phyloP scores from a whole-genome alignment of 2,797 vertebrate species.

The Coregonus suidteri region DNA sequence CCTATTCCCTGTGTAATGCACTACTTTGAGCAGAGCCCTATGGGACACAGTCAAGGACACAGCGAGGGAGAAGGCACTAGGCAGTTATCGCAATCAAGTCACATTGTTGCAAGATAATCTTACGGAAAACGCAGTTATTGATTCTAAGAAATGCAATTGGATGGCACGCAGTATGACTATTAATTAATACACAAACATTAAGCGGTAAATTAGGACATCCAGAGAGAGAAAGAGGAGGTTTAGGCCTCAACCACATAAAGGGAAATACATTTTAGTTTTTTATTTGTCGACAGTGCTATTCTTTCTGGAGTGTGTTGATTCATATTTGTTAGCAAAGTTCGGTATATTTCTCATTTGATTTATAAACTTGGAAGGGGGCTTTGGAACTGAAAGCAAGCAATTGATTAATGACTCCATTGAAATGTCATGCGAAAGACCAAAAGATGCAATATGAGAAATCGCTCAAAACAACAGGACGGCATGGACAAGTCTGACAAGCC shows the following conservation, averaged over 20 bases:
- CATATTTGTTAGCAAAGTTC: neutral
- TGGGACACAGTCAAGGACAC: neutral
- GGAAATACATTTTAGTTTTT: neutral
- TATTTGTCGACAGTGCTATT: neutral
- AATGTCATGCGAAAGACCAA: neutral
- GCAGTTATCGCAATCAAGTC: constrained; percentile 3
- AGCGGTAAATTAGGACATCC: neutral
- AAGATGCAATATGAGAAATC: neutral
- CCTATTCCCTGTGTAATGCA: neutral
- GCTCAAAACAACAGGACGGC: neutral
- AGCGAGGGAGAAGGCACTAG: neutral
- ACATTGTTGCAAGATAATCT: neutral
- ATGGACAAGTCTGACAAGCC: neutral
- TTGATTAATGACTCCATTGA: neutral
- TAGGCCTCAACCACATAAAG: neutral
- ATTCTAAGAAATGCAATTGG: constrained; percentile 4
- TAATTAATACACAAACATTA: neutral
- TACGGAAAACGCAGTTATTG: neutral
- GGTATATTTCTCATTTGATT: neutral
- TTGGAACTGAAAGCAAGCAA: neutral
- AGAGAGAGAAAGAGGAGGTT: neutral
- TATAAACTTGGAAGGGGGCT: neutral
- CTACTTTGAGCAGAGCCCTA: no score
- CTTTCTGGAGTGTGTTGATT: neutral
- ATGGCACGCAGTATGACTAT: neutral